Conservation (phyloP, 2,113 vertebrate genomes). For the Albula goreensis region DNA sequence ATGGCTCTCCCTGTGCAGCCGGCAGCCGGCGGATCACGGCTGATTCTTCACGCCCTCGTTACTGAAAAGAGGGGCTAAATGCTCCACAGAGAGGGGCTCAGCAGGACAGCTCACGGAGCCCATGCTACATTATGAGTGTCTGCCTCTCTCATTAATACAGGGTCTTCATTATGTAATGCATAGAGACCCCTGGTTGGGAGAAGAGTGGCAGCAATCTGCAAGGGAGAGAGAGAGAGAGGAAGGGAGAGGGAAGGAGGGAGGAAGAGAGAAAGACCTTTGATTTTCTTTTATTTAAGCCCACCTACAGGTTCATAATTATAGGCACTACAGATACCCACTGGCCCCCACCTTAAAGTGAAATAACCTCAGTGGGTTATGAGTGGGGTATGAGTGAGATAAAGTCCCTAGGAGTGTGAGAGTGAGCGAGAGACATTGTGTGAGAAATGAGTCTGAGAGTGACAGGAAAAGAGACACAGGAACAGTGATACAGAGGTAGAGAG, state of each 20-base stretch:
- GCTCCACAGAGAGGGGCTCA: conserved; percentile 74
- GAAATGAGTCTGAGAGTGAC: neutral
- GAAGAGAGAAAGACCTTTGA: conserved; percentile 34
- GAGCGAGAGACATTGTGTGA: conserved; percentile 19
- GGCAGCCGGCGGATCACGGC: conserved; percentile 69
- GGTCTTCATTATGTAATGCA: conserved; percentile 91
- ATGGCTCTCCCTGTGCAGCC: conserved; percentile 69
- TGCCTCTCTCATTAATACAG: conserved; percentile 86
- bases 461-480: conserved; percentile 7
- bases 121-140: conserved; percentile 68
- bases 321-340: too few species aligned
- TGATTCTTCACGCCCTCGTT: conserved; percentile 83
- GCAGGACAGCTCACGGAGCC: conserved; percentile 66
- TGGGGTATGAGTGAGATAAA: conserved; percentile 17
- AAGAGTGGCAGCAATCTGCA: conserved; percentile 28
- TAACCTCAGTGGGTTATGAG: conserved; percentile 46
- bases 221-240: conserved; percentile 29
- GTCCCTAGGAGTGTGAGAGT: conserved; percentile 40
- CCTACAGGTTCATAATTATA: too few species aligned
- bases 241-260: conserved; percentile 9
- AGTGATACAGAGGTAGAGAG: conserved; percentile 31
- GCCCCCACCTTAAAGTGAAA: conserved; percentile 35
- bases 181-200: conserved; percentile 69
- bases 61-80: conserved; percentile 72
- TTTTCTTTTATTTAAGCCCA: too few species aligned